These are phyloP conservation scores for Cotesia vestalis DNA, from an alignment of 1,140 invertebrate genomes.

Conservation along the genomic window DNA sequence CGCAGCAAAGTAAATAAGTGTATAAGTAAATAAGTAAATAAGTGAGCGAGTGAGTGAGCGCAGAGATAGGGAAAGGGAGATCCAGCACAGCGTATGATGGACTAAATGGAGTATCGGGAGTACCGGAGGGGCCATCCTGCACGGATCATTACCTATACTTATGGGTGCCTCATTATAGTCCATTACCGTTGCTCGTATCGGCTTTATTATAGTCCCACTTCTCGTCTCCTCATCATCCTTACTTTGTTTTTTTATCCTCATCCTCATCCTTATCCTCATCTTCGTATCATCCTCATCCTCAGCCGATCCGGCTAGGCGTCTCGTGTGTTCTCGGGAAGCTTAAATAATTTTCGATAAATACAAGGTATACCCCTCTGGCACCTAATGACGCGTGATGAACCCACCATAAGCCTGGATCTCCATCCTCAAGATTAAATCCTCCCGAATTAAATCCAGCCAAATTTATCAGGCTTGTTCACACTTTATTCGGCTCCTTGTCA, in stretches of 20 bases:
- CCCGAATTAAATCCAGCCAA: conserved; percentile 55
- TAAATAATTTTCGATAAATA: conserved; percentile 60
- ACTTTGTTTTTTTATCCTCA: conserved; percentile 35
- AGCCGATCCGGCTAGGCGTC: neutral
- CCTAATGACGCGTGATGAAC: conserved; percentile 33
- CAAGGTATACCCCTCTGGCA: conserved; percentile 36
- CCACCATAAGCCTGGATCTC: conserved; percentile 11
- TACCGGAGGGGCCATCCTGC: conserved; percentile 43
- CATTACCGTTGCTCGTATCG: conserved; percentile 61
- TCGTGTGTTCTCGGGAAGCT: conserved; percentile 25
- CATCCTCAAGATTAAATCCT: conserved; percentile 53
- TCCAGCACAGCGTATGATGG: conserved; percentile 47
- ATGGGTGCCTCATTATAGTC: conserved; percentile 61
- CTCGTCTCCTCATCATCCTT: conserved; percentile 31
- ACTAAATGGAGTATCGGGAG: conserved; percentile 48
- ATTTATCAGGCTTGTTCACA: conserved; percentile 63
- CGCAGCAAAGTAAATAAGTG: conserved; percentile 47
- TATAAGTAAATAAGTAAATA: conserved; percentile 58
- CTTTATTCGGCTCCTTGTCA: conserved; percentile 51
- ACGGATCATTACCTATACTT: conserved; percentile 60
- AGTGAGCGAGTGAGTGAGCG: conserved; percentile 38
- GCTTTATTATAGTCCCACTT: conserved; percentile 57
- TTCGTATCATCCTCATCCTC: conserved; percentile 30
- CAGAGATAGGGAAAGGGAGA: conserved; percentile 32
- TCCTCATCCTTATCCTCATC: conserved; percentile 27